Conservation (phyloP, 2,113 vertebrate genomes). For the Panthera leo region DNA sequence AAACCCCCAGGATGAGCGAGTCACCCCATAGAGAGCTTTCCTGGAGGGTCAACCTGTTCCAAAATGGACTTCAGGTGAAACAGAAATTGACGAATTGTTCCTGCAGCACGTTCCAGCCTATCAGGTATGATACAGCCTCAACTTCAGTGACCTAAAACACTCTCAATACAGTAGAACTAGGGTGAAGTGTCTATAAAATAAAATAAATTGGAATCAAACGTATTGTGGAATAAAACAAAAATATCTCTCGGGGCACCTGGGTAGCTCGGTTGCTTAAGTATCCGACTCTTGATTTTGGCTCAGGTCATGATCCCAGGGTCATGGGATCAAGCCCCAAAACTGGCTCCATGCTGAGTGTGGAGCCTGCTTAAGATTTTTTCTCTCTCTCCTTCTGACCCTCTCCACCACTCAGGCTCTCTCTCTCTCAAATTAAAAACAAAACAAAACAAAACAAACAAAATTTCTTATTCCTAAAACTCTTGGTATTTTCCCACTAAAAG, state of each 20-base stretch:
- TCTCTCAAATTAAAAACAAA: too few species aligned
- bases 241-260: not conserved
- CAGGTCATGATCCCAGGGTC: too few species aligned
- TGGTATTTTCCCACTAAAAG: not conserved
- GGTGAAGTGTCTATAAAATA: not conserved
- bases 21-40: not conserved
- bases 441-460: not conserved
- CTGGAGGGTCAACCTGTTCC: not conserved
- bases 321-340: too few species aligned
- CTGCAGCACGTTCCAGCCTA: not conserved
- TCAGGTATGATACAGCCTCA: not conserved
- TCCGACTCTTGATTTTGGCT: too few species aligned
- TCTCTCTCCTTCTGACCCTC: too few species aligned
- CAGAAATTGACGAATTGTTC: not conserved
- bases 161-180: not conserved
- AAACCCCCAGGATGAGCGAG: not conserved
- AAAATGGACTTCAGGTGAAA: not conserved
- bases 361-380: too few species aligned
- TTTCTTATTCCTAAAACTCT: not conserved
- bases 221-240: not conserved
- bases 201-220: not conserved
- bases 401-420: too few species aligned
- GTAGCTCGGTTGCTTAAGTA: too few species aligned
- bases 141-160: not conserved
- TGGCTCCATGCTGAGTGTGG: too few species aligned